Evolutionary conservation across 2,888 invertebrate species (phyloP).

Genomic region (Meloe dianella): DNA sequence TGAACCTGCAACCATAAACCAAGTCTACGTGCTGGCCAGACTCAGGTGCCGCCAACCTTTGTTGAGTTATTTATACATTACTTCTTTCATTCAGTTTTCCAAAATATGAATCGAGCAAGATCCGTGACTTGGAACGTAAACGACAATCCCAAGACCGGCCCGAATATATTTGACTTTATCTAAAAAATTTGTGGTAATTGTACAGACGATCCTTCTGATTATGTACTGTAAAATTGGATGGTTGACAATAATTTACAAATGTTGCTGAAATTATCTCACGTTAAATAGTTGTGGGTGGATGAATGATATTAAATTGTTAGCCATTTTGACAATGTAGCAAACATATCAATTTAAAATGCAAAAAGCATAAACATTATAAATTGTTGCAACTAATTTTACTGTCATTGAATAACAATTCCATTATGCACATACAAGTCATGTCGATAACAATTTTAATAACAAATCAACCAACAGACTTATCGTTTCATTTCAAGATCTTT

Average conservation of each 20-base stretch:
- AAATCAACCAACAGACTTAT: not conserved
- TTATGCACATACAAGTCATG: constrained; percentile 12
- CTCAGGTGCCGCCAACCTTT: constrained; percentile 31
- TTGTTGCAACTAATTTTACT: constrained; percentile 14
- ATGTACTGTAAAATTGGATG: constrained; percentile 19
- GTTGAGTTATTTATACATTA: constrained; percentile 42
- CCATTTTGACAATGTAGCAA: not conserved
- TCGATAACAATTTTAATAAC: constrained; percentile 6
- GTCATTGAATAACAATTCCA: constrained; percentile 12
- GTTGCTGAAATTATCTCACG: constrained; percentile 36
- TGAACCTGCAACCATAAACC: constrained; percentile 40
- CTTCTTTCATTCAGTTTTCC: constrained; percentile 53
- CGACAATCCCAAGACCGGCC: constrained; percentile 10
- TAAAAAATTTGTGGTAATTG: constrained; percentile 22
- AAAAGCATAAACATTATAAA: constrained; percentile 21
- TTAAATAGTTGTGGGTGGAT: constrained; percentile 22
- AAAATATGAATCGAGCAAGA: constrained; percentile 50
- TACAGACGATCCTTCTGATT: constrained; percentile 30
- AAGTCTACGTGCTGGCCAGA: constrained; percentile 36
- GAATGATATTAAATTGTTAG: not conserved
- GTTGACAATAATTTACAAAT: constrained; percentile 44
- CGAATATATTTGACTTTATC: not conserved
- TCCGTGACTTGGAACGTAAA: constrained; percentile 39
- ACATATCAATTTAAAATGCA: constrained; percentile 17
- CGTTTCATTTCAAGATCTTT: not conserved